A percentile compares a stretch with the other conserved stretches of the same genome.
These are phyloP conservation scores for Bos indicus DNA, from an alignment of 2,113 vertebrate species.

Conservation along the genomic window DNA sequence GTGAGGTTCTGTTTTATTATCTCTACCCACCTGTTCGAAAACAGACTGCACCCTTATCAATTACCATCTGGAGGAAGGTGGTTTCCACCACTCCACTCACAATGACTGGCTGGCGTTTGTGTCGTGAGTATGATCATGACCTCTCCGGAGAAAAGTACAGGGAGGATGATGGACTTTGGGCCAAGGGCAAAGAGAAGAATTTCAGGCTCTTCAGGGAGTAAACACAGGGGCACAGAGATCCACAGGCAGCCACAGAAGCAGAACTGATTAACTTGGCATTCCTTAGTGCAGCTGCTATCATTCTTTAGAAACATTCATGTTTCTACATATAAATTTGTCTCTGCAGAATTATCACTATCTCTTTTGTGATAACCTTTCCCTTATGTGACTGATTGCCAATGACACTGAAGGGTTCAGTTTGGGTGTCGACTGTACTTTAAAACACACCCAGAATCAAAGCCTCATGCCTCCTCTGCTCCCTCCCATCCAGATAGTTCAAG, in stretches of 20 bases:
- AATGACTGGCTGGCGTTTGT: not conserved
- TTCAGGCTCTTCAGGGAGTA: not conserved
- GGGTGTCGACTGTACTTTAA: not conserved
- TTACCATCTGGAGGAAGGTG: not conserved
- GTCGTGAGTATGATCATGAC: not conserved
- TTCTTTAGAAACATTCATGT: not conserved
- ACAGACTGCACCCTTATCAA: not conserved
- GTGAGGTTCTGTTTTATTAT: not conserved
- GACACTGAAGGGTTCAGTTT: not conserved
- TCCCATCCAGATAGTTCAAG: not conserved
- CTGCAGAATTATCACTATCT: not conserved
- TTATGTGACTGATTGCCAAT: not conserved
- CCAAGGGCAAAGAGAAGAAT: not conserved
- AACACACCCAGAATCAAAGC: not conserved
- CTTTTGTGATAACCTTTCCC: not conserved
- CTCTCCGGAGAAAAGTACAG: not conserved
- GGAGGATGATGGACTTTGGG: not conserved
- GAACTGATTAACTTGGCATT: not conserved
- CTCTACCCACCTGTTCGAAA: not conserved
- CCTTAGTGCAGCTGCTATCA: not conserved
- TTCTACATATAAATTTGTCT: not conserved
- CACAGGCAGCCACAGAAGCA: not conserved
- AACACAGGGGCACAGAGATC: not conserved
- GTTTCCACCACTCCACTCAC: not conserved
- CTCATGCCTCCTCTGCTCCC: not conserved